Conservation (phyloP, 2,888 invertebrate genomes). For the Cephus runcator region DNA sequence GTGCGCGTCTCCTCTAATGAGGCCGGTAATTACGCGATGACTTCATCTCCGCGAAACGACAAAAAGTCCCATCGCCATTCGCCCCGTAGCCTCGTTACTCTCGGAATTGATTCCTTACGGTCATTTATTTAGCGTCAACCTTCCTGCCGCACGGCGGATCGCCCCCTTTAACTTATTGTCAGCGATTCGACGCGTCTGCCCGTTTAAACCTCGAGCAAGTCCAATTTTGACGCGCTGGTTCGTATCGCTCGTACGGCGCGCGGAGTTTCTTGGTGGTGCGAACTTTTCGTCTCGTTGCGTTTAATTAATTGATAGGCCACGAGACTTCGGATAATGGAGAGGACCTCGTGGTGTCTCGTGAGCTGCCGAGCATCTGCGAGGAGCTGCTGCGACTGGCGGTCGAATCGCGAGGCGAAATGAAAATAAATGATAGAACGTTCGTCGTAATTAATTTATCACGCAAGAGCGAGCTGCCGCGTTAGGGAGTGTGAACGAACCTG, state of each 20-base stretch:
- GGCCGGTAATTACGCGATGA: conserved; percentile 63
- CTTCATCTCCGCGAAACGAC: conserved; percentile 61
- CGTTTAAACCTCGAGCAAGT: not conserved
- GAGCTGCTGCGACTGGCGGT: conserved; percentile 28
- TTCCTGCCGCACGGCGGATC: no score
- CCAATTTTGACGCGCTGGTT: not conserved
- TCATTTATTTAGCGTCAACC: not conserved
- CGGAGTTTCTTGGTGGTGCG: not conserved
- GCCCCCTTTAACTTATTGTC: not conserved
- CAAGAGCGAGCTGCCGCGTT: conserved; percentile 17
- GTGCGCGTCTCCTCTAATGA: conserved; percentile 59
- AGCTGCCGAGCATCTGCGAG: conserved; percentile 7
- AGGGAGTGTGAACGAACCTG: not conserved
- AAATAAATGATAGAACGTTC: conserved; percentile 60
- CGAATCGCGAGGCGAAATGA: conserved; percentile 57
- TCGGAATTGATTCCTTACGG: not conserved
- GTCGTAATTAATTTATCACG: conserved; percentile 61
- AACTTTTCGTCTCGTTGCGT: not conserved
- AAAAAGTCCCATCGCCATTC: conserved; percentile 50
- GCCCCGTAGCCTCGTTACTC: not conserved
- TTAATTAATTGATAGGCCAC: not conserved
- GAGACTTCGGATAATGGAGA: not conserved
- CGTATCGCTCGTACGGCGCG: not conserved
- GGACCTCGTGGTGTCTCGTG: not conserved
- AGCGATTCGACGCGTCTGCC: not conserved